Conservation (phyloP, 2,113 vertebrate genomes). For the Lagopus leucura region DNA sequence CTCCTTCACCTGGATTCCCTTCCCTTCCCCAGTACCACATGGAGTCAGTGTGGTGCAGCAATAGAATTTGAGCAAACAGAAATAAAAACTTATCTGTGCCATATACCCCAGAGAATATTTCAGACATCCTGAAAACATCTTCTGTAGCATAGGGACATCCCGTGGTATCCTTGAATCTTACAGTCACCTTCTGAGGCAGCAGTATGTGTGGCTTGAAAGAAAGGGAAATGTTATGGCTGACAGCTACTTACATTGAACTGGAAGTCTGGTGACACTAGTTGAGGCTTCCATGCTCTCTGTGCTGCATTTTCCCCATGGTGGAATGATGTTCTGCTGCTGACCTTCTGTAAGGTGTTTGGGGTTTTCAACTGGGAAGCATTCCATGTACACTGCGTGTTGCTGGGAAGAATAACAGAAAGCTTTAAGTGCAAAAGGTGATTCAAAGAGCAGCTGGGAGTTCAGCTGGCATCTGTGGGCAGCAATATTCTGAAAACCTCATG, state of each 20-base stretch:
- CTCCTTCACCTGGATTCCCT: neutral
- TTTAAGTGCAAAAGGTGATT: neutral
- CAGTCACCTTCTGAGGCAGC: neutral
- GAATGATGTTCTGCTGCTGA: neutral
- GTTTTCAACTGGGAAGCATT: neutral
- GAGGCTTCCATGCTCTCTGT: neutral
- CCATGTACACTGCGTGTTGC: neutral
- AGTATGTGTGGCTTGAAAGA: neutral
- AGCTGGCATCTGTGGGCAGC: neutral
- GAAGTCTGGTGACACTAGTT: neutral
- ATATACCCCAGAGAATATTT: neutral
- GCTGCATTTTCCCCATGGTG: neutral
- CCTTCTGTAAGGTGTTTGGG: neutral
- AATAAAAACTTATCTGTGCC: neutral
- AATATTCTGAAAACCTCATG: neutral
- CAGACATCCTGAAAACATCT: neutral
- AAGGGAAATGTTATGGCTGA: neutral
- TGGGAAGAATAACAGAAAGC: neutral
- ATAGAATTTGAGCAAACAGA: constrained; percentile 9
- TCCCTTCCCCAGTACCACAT: constrained; percentile 42
- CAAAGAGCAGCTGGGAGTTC: neutral
- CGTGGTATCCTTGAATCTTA: neutral
- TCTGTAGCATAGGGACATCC: neutral
- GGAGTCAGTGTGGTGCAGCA: constrained; percentile 65
- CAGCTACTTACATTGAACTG: neutral